Base-by-base conservation (phyloP, 2,888 invertebrate species). In the Zaprionus lineosus region DNA sequence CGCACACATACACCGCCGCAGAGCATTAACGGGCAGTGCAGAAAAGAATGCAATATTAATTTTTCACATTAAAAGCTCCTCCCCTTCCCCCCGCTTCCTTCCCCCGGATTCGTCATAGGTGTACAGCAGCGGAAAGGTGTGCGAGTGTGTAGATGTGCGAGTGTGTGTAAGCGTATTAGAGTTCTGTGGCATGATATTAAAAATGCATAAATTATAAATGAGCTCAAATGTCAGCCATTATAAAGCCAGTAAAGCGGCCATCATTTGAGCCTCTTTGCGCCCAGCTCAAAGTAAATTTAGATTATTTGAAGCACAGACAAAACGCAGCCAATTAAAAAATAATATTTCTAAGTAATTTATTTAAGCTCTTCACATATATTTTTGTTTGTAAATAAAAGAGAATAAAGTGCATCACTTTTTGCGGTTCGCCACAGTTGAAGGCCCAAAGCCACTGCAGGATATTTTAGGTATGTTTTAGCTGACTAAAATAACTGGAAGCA, bases 31-130 rank as follows among this genome's bases (percentile, higher is more conserved):
- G 53, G 40, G 48, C 44, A 40, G 16, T 48, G 52, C 59, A 53
- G 47, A 47, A 56, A 55, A 59, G 50, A 56, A 65, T 73, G 61
- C 72, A 73, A 75, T 66, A 73, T 66, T 74, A 59, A 73, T 65
- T 55, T 65, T 41, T n/a, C 36, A 19, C 58, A 62, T 62, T 65
- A 61, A 61, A 50, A 53, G 60, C 40, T 31, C 31, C 14, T 29
- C 11, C 29, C 15, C 15, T 3, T 15, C 3, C 2, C 3, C 12
- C 4, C 29, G 12, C 5, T 16, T 14, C 14, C 3, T 3, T 16
- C 15, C 31, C 11, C 31, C 3, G 6, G 24, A 7, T 24, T 24
- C 8, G 8, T 24, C 4, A 24, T 8, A 7, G 8, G 24, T 24
- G 6, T 2, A 24, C 24, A 8, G 4, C n/a, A 19, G 3, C 19